Conservation (phyloP, 2,888 invertebrate species). For the Elegia similella region DNA sequence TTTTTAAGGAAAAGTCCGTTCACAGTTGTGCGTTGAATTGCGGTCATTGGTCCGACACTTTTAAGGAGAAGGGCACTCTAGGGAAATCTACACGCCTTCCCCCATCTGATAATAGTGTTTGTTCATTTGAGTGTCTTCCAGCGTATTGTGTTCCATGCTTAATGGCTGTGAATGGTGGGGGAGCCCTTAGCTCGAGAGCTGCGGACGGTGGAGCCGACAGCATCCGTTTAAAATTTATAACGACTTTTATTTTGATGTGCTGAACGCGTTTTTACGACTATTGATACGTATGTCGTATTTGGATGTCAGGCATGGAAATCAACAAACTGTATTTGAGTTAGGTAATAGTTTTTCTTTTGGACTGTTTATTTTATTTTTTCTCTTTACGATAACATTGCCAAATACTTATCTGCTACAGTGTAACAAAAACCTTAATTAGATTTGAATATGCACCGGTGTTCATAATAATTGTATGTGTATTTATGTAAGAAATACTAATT, state of each 20-base stretch:
- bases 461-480: no score
- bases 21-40: conserved; percentile 48
- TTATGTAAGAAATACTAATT: no score
- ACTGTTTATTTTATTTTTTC: no score
- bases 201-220: conserved; percentile 6
- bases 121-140: conserved; percentile 74
- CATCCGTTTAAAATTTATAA: conserved; percentile 3
- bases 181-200: conserved; percentile 8
- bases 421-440: no score
- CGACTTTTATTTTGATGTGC: not conserved
- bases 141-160: conserved; percentile 59
- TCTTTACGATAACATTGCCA: no score
- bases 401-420: no score
- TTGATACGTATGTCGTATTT: not conserved
- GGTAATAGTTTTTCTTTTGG: no score
- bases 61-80: conserved; percentile 67
- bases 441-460: no score
- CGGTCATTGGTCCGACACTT: conserved; percentile 70
- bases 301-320: no score
- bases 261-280: not conserved
- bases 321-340: no score
- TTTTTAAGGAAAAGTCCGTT: conserved; percentile 41
- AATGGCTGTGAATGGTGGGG: conserved; percentile 43
- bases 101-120: conserved; percentile 74
- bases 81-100: conserved; percentile 75